Evolutionary conservation across 1,140 invertebrate genomes (phyloP).

Genomic region (Thaumetopoea pityocampa): DNA sequence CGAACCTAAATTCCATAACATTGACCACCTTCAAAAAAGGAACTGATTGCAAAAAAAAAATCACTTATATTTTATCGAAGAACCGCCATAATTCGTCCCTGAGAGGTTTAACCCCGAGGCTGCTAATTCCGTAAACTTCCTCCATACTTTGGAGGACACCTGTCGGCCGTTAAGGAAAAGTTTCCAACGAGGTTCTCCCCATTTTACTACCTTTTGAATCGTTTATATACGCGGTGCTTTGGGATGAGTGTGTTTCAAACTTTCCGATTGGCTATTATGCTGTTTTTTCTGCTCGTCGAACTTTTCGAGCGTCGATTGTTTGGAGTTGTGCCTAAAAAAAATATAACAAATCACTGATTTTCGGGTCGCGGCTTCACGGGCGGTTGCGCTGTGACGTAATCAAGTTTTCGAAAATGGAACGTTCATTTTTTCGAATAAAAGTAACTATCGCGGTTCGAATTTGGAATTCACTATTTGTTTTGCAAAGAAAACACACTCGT

Average conservation of each 20-base stretch:
- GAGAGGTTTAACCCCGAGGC: conserved; percentile 33
- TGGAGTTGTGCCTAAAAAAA: conserved; percentile 12
- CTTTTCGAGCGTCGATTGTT: conserved; percentile 19
- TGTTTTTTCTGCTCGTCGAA: conserved; percentile 31
- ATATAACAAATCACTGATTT: conserved; percentile 15
- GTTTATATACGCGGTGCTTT: conserved; percentile 37
- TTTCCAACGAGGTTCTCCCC: conserved; percentile 24
- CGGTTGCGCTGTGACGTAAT: conserved; percentile 15
- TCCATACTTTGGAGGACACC: conserved; percentile 36
- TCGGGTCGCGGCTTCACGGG: conserved; percentile 11
- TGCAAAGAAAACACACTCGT: too few species aligned
- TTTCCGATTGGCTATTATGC: conserved; percentile 38
- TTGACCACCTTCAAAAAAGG: too few species aligned
- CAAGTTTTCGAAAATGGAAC: conserved; percentile 8
- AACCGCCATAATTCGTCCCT: conserved; percentile 44
- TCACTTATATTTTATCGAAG: conserved; percentile 40
- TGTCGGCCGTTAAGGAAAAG: conserved; percentile 33
- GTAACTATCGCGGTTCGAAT: too few species aligned
- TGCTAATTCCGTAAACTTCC: conserved; percentile 44
- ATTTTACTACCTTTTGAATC: conserved; percentile 38
- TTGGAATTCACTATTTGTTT: too few species aligned
- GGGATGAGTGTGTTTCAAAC: conserved; percentile 38
- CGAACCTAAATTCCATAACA: too few species aligned
- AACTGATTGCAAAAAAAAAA: conserved; percentile 24
- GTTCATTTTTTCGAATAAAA: conserved; percentile 7